Conservation (phyloP, 2,888 invertebrate genomes). For the Tribolium freemani region DNA sequence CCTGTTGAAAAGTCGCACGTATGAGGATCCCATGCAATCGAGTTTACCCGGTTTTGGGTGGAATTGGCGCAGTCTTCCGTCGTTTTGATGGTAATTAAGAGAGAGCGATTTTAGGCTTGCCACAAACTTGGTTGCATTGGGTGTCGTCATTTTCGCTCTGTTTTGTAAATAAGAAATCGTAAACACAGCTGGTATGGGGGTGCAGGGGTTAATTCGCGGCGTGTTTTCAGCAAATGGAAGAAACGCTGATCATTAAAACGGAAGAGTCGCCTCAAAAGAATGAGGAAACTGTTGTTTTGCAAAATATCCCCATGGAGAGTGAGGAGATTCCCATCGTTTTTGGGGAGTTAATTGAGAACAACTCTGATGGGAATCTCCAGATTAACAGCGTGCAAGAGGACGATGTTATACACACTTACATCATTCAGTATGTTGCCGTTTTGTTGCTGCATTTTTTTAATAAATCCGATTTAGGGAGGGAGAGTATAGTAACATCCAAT, state of each 20-base stretch:
- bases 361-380: conserved; percentile 58
- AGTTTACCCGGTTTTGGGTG: background rate
- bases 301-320: conserved; percentile 50
- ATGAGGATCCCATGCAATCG: background rate
- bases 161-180: conserved; percentile 27
- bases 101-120: conserved; percentile 36
- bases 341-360: conserved; percentile 50
- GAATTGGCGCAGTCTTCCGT: background rate
- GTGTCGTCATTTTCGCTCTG: conserved; percentile 34
- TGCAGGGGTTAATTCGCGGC: background rate
- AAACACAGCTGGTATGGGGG: conserved; percentile 8
- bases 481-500: conserved; percentile 32
- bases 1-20: background rate
- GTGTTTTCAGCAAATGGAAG: conserved; percentile 33
- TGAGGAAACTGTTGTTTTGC: conserved; percentile 54
- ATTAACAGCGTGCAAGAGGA: conserved; percentile 53
- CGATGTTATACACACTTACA: conserved; percentile 48
- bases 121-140: conserved; percentile 37
- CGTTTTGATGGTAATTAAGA: conserved; percentile 22
- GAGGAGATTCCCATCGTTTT: conserved; percentile 53
- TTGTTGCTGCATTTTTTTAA: background rate
- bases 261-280: conserved; percentile 21
- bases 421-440: conserved; percentile 52
- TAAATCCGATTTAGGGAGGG: conserved; percentile 9
- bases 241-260: conserved; percentile 24